Evolutionary conservation across 2,888 invertebrate species (phyloP), one percentile per base, ranked within the genome.

Genomic region (Orchesella flavescens): DNA sequence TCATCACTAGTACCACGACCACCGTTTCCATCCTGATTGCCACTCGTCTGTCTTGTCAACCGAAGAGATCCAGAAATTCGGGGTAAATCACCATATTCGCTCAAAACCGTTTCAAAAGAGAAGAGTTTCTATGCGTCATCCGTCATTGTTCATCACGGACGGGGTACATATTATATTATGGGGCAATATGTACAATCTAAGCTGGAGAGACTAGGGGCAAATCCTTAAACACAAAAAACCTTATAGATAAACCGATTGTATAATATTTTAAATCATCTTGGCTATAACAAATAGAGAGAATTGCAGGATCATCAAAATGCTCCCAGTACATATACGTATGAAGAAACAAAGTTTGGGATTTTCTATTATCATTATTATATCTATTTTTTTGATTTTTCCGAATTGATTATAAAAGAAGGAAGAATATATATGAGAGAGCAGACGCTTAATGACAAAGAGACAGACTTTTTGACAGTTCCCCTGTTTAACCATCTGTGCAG

Each of bases 401-500:
- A 65, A 43, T 65, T 65, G 43, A 44, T 34, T 34, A 13, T 34
- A 65, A 44, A 21, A n/a, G 10, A 10, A 53, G n/a, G 10, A 17
- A 57, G 57, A 24, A 61, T 9, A n/a, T n/a, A n/a, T n/a, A 34
- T 2, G 34, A 34, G 34, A 34, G 34, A 7, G 7, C 34, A 34
- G 2, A 7, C 34, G 34, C 34, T 34, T 34, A 34, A 34, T 65
- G 65, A 65, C 44, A 65, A 34, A 23, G 69, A 46, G 61, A 49
- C 80, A 72, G 57, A 80, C 81, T 81, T 81, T 81, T 81, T 75
- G 81, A 75, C 81, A 81, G 68, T 68, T 73, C 43, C 69, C 72
- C 66, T 24, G 55, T 44, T 74, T 74, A 74, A 46, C 74, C 81
- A 81, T 81, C 81, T 81, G 81, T 81, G 59, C 61, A 81, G 59